A percentile compares a stretch with the other conserved stretches of the same genome.
These are phyloP conservation scores for Lepidurus apus DNA, from an alignment of 1,140 invertebrate genomes.

Conservation along the genomic window DNA sequence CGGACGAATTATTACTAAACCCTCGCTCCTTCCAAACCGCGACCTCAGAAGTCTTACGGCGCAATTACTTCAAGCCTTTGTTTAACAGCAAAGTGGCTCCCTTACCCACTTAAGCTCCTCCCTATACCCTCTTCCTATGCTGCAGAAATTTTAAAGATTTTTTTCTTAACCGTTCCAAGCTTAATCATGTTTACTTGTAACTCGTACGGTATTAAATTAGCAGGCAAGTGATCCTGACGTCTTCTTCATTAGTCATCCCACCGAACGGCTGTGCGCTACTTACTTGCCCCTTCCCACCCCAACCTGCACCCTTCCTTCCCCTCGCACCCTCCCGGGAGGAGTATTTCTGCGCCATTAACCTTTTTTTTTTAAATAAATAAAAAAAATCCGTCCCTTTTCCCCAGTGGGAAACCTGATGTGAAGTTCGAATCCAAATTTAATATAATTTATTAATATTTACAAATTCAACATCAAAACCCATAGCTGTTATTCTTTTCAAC, in stretches of 20 bases:
- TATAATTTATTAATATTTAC: too few species aligned
- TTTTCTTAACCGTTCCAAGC: not conserved
- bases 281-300: not conserved
- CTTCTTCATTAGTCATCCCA: constrained; percentile 8
- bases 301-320: not conserved
- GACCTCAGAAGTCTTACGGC: not conserved
- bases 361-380: too few species aligned
- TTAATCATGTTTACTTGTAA: not conserved
- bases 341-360: too few species aligned
- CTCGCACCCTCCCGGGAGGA: not conserved
- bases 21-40: not conserved
- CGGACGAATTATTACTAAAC: not conserved
- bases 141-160: not conserved
- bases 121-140: not conserved
- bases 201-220: not conserved
- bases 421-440: too few species aligned
- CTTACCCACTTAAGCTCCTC: not conserved
- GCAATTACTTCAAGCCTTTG: not conserved
- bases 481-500: too few species aligned
- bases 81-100: constrained; percentile 1
- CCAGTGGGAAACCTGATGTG: too few species aligned
- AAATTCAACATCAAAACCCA: too few species aligned
- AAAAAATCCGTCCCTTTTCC: too few species aligned
- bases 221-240: not conserved
- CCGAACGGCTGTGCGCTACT: not conserved